Percentiles rank a stretch among this genome's conserved stretches.
phyloP scores from a whole-genome alignment of 2,888 invertebrate genomes.

The Ceriagrion tenellum region DNA sequence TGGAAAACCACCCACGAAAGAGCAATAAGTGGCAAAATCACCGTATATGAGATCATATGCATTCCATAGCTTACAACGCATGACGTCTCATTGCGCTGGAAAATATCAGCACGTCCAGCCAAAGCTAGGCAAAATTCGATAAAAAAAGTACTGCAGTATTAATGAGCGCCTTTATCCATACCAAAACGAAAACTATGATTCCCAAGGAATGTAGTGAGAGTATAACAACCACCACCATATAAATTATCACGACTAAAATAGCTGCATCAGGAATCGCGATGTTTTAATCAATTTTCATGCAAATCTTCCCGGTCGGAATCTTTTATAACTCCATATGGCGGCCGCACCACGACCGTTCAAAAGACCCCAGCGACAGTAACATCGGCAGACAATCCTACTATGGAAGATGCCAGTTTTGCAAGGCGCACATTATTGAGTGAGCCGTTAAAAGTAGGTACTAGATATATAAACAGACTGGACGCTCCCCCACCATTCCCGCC shows the following conservation, averaged over 20 bases:
- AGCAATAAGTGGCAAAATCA: too few species aligned
- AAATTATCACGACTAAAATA: background rate
- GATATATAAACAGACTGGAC: background rate
- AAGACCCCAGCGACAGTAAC: background rate
- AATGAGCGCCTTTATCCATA: background rate
- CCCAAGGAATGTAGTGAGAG: background rate
- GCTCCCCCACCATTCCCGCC: background rate
- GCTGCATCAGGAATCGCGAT: background rate
- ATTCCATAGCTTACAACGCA: too few species aligned
- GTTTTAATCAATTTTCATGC: slow-evolving; percentile 7
- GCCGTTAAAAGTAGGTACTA: background rate
- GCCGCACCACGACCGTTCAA: background rate
- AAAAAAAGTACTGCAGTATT: background rate
- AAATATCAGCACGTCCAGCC: too few species aligned
- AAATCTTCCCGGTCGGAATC: background rate
- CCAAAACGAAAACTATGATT: background rate
- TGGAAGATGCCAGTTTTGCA: background rate
- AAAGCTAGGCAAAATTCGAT: background rate
- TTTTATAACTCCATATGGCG: background rate
- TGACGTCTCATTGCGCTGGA: too few species aligned
- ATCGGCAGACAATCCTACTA: background rate
- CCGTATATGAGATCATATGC: too few species aligned
- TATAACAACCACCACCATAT: background rate
- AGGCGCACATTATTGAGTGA: background rate
- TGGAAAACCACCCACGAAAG: too few species aligned